Percentiles rank a stretch among this genome's conserved stretches.
These are phyloP conservation scores for Lophochroa leadbeateri DNA, from an alignment of 2,113 vertebrate species.

Conservation along the genomic window DNA sequence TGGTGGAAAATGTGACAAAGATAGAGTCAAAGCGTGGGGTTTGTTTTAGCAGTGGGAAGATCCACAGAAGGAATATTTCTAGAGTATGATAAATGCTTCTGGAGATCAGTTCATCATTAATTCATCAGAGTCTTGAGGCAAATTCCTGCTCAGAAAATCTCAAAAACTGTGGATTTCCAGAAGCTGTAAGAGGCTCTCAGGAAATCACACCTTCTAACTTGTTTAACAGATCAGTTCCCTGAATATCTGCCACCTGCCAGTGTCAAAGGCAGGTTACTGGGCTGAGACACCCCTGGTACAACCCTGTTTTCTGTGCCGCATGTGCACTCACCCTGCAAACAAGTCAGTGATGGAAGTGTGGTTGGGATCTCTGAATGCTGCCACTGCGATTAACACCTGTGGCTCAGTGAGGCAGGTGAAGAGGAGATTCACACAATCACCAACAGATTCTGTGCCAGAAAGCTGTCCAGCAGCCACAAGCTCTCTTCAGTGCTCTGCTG, in stretches of 20 bases:
- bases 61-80: neutral
- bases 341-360: neutral
- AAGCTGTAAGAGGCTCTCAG: neutral
- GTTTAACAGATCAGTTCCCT: neutral
- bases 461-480: neutral
- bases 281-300: neutral
- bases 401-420: neutral
- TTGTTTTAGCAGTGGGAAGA: neutral
- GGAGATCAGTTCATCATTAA: neutral
- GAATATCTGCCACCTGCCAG: neutral
- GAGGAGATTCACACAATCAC: neutral
- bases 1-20: neutral
- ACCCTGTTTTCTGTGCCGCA: rapidly evolving
- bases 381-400: neutral
- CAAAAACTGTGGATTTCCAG: neutral
- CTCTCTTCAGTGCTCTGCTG: neutral
- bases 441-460: neutral
- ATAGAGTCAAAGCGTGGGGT: neutral
- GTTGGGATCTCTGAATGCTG: neutral
- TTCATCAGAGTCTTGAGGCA: neutral
- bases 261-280: neutral
- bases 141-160: neutral
- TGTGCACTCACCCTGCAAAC: rapidly evolving
- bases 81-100: neutral
- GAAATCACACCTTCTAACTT: neutral